These are phyloP conservation scores for Anas platyrhynchos DNA, from an alignment of 2,113 vertebrate species.

Conservation along the genomic window DNA sequence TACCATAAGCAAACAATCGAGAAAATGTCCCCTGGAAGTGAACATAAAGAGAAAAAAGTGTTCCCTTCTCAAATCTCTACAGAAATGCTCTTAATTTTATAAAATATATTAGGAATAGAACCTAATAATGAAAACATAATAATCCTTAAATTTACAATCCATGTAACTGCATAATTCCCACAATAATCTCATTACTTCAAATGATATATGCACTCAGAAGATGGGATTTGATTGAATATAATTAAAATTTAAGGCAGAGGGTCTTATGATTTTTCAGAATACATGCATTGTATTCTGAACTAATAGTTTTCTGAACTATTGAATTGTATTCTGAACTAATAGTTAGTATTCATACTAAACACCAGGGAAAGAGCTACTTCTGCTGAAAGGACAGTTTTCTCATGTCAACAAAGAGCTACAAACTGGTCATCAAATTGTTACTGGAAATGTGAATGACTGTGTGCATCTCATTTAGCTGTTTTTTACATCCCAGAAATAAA, in stretches of 20 bases:
- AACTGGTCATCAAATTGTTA: background rate
- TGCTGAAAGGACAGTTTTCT: background rate
- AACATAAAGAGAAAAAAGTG: background rate
- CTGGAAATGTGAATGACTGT: background rate
- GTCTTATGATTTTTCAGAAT: background rate
- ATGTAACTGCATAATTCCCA: background rate
- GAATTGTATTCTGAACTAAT: too few relatives aligned
- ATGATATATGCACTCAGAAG: background rate
- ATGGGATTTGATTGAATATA: background rate
- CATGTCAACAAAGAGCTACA: background rate
- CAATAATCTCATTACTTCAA: background rate
- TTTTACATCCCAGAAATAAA: background rate
- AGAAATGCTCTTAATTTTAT: background rate
- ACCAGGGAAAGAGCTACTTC: background rate
- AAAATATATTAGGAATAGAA: background rate
- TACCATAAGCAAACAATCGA: background rate
- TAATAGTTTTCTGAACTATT: too few relatives aligned
- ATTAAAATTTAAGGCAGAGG: background rate
- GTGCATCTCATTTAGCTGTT: background rate
- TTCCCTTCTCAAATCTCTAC: background rate
- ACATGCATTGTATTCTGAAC: background rate
- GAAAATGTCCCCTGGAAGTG: background rate
- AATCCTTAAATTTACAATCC: background rate
- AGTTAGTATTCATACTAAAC: background rate
- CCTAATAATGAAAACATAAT: background rate